These are phyloP conservation scores for Troides aeacus DNA, from an alignment of 2,888 invertebrate genomes.

Conservation along the genomic window DNA sequence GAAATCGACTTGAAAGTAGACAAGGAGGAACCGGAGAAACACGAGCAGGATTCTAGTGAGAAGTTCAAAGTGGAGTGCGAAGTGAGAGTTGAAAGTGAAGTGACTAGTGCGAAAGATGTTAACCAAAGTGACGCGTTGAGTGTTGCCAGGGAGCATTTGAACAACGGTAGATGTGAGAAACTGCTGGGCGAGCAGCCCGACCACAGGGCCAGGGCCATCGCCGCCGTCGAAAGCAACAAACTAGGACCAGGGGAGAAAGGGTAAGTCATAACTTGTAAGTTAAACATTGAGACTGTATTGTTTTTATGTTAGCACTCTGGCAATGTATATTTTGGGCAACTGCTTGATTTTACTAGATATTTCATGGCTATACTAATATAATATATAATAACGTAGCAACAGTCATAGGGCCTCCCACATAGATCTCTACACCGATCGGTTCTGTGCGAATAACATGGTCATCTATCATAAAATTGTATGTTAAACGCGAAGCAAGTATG, in stretches of 20 bases:
- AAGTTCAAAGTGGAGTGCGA: slow-evolving; percentile 58
- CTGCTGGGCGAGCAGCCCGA: slow-evolving; percentile 83
- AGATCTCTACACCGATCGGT: no score
- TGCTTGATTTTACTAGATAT: no score
- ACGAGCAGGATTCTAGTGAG: slow-evolving; percentile 70
- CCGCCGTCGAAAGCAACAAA: slow-evolving; percentile 81
- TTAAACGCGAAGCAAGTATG: no score
- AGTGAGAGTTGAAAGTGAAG: slow-evolving; percentile 57
- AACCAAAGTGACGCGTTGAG: slow-evolving; percentile 68
- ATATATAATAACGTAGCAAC: no score
- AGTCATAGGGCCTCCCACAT: no score
- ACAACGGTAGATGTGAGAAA: slow-evolving; percentile 87
- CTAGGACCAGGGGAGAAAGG: slow-evolving; percentile 79
- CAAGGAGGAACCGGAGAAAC: slow-evolving; percentile 61
- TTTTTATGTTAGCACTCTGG: no score
- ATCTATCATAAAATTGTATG: no score
- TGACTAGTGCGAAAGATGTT: slow-evolving; percentile 71
- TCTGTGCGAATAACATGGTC: no score
- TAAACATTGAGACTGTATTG: no score
- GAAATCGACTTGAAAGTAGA: slow-evolving; percentile 47
- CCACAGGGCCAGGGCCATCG: slow-evolving; percentile 81
- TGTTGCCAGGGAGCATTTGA: slow-evolving; percentile 69
- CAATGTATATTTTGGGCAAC: no score
- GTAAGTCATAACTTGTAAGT: slow-evolving; percentile 58
- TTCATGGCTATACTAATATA: no score